Evolutionary conservation across 2,888 invertebrate species (phyloP).

Genomic region (Sinotaia quadrata): DNA sequence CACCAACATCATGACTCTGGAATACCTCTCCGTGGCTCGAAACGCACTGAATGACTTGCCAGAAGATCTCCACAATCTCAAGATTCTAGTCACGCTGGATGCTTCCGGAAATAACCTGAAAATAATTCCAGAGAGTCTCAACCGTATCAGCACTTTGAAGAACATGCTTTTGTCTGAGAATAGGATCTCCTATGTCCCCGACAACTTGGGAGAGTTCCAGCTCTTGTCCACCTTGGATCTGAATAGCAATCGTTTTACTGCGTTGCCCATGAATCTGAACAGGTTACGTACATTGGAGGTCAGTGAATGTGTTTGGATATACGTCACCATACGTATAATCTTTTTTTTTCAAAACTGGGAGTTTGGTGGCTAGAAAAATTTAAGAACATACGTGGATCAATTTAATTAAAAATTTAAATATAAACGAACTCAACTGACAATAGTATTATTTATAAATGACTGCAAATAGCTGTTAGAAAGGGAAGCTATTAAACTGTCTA

Average conservation of each 20-base stretch:
- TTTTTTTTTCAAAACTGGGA: too few species aligned
- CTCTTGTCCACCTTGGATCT: constrained; percentile 56
- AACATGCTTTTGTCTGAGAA: constrained; percentile 54
- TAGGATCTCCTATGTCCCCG: constrained; percentile 60
- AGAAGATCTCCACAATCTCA: constrained; percentile 56
- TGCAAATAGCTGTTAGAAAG: too few species aligned
- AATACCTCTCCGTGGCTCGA: constrained; percentile 51
- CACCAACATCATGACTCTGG: constrained; percentile 53
- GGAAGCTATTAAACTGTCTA: too few species aligned
- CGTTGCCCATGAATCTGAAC: constrained; percentile 55
- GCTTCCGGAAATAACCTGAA: constrained; percentile 61
- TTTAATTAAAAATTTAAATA: too few species aligned
- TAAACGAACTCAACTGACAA: too few species aligned
- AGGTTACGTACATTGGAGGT: constrained; percentile 52
- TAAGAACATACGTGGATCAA: too few species aligned
- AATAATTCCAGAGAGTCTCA: constrained; percentile 32
- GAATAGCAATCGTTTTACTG: constrained; percentile 52
- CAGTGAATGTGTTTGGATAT: background rate
- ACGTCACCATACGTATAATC: too few species aligned
- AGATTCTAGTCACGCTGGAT: constrained; percentile 55
- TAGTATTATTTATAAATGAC: too few species aligned
- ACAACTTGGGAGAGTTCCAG: constrained; percentile 62
- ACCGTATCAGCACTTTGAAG: constrained; percentile 56
- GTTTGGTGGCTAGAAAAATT: too few species aligned
- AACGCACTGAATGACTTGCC: constrained; percentile 58